A percentile compares a stretch with the other conserved stretches of the same genome.
Conservation (phyloP, 1,140 invertebrate species). For the Temnothorax nylanderi region DNA sequence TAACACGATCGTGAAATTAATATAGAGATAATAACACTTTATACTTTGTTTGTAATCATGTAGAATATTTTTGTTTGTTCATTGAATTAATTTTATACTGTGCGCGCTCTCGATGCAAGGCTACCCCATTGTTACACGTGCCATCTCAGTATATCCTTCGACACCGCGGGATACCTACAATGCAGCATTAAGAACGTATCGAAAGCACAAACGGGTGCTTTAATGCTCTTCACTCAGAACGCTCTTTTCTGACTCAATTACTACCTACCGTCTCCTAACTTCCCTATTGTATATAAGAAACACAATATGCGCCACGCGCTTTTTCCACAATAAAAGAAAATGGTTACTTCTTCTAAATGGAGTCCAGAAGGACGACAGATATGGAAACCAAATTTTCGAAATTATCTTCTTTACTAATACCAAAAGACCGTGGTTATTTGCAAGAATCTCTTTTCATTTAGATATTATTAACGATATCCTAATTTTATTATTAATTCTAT, state of each 20-base stretch:
- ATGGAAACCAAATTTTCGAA: background rate
- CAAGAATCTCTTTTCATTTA: background rate
- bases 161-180: background rate
- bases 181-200: background rate
- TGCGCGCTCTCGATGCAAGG: background rate
- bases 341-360: background rate
- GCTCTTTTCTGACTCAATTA: conserved; percentile 19
- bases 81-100: background rate
- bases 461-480: background rate
- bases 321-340: conserved; percentile 19
- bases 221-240: conserved; percentile 23
- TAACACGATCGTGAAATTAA: background rate
- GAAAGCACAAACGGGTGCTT: conserved; percentile 11
- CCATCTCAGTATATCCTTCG: conserved; percentile 5
- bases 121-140: conserved; percentile 25
- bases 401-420: background rate
- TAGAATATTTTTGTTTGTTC: conserved; percentile 13
- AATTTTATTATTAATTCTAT: background rate
- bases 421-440: background rate
- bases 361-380: background rate
- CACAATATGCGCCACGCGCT: background rate
- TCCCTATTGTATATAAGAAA: conserved; percentile 18
- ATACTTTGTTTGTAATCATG: background rate
- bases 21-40: background rate
- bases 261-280: conserved; percentile 9